Evolutionary conservation across 2,888 invertebrate genomes (phyloP).

Genomic region (Mesorhabditis sp.): DNA sequence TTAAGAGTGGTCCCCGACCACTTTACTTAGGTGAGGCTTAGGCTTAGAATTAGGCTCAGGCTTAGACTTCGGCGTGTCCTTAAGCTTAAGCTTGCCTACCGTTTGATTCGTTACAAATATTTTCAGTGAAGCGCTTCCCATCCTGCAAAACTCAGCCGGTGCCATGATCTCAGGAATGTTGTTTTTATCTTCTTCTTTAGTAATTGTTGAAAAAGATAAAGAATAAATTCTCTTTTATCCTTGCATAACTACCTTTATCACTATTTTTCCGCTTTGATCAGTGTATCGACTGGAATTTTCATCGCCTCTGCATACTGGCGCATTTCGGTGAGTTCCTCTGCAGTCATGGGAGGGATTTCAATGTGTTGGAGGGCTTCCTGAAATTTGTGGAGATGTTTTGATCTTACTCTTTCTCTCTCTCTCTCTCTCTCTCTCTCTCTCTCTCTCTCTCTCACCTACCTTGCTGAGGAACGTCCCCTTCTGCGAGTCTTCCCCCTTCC

Average conservation of each 20-base stretch:
- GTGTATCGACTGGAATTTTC: not conserved
- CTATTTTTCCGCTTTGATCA: not conserved
- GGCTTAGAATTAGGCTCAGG: too few species aligned
- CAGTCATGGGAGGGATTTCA: not conserved
- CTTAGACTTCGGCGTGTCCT: too few species aligned
- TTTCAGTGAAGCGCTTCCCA: not conserved
- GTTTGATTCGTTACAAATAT: not conserved
- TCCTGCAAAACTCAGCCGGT: not conserved
- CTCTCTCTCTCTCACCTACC: not conserved
- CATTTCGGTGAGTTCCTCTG: not conserved
- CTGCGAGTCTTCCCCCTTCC: conserved; percentile 2
- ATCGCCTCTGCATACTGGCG: not conserved
- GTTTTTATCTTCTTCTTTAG: not conserved
- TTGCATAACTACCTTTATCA: not conserved
- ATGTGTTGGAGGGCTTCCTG: conserved; percentile 3
- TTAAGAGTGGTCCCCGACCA: too few species aligned
- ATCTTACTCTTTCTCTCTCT: not conserved
- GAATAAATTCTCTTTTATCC: not conserved
- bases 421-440: too few species aligned
- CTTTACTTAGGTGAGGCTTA: too few species aligned
- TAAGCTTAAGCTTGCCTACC: too few species aligned
- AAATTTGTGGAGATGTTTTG: not conserved
- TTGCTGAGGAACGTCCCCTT: conserved; percentile 2
- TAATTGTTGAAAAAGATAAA: not conserved
- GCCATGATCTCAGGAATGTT: not conserved